Conservation (phyloP, 2,797 vertebrate genomes). For the Notolabrus celidotus region DNA sequence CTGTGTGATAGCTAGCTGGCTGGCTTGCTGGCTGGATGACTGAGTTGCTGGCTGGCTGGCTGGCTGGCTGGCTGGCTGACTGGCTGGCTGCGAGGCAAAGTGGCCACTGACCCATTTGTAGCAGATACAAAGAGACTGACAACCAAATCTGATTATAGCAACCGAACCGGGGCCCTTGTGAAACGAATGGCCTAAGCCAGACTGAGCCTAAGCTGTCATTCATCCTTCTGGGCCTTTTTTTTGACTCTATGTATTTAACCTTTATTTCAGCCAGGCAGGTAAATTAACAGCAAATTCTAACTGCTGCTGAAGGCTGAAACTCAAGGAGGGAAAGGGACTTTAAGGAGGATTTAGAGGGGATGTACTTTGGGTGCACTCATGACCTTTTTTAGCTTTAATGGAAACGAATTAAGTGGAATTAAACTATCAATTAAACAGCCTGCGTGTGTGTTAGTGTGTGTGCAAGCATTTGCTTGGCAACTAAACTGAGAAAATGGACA, state of each 20-base stretch:
- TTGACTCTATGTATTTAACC: conserved; percentile 47
- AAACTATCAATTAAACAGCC: conserved; percentile 47
- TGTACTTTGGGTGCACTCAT: conserved; percentile 38
- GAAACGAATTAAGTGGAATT: conserved; percentile 59
- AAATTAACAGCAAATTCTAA: conserved; percentile 49
- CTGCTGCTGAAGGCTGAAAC: conserved; percentile 45
- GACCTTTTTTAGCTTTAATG: conserved; percentile 55
- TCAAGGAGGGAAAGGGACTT: conserved; percentile 43
- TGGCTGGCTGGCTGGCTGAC: conserved; percentile 37
- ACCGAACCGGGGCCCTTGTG: conserved; percentile 55
- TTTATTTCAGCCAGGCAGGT: conserved; percentile 46
- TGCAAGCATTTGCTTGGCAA: conserved; percentile 26
- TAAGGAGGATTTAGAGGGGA: conserved; percentile 46
- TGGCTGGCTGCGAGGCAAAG: conserved; percentile 71
- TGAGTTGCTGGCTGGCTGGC: conserved; percentile 14
- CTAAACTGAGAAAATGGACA: conserved; percentile 40
- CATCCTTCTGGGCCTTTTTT: conserved; percentile 56
- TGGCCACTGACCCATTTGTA: conserved; percentile 80
- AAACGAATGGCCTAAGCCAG: conserved; percentile 58
- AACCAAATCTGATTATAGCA: conserved; percentile 78
- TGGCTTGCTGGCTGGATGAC: conserved; percentile 44
- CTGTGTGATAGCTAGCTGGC: conserved; percentile 77
- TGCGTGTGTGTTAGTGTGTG: conserved; percentile 13
- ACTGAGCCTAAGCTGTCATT: conserved; percentile 62
- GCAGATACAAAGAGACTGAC: conserved; percentile 75